Conservation (phyloP, 2,888 invertebrate species). For the Limnephilus marmoratus region DNA sequence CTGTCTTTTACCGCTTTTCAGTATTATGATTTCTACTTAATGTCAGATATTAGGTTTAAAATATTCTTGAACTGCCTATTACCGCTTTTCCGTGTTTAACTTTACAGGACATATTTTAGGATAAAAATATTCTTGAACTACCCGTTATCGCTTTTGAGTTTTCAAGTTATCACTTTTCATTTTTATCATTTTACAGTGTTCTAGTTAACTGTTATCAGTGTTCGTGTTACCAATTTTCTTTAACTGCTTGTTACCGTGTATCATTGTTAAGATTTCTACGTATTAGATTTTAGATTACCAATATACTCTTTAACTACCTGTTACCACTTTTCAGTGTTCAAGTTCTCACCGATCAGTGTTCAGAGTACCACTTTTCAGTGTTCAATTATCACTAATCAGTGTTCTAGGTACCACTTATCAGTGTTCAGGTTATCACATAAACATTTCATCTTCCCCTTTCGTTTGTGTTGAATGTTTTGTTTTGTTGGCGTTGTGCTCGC, state of each 20-base stretch:
- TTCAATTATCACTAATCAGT: not conserved
- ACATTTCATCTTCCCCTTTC: constrained; percentile 48
- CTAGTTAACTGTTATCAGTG: not conserved
- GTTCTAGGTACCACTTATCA: not conserved
- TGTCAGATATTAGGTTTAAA: no score
- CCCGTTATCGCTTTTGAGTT: not conserved
- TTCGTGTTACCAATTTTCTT: not conserved
- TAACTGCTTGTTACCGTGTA: not conserved
- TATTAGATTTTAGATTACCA: not conserved
- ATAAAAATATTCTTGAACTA: no score
- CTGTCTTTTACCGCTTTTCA: no score
- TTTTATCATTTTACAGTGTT: not conserved
- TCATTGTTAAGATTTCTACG: not conserved
- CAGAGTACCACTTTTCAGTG: not conserved
- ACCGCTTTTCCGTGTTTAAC: no score
- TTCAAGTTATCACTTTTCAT: not conserved
- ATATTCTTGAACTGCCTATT: no score
- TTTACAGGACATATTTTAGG: no score
- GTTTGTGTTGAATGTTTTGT: constrained; percentile 62
- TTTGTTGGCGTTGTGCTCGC: constrained; percentile 67
- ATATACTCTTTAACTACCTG: not conserved
- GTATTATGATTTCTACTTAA: no score
- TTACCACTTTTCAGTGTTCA: constrained; percentile 10
- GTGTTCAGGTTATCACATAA: constrained; percentile 28
- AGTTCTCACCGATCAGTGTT: not conserved